Conservation (phyloP, 1,140 invertebrate genomes). For the Drosophila nannoptera region DNA sequence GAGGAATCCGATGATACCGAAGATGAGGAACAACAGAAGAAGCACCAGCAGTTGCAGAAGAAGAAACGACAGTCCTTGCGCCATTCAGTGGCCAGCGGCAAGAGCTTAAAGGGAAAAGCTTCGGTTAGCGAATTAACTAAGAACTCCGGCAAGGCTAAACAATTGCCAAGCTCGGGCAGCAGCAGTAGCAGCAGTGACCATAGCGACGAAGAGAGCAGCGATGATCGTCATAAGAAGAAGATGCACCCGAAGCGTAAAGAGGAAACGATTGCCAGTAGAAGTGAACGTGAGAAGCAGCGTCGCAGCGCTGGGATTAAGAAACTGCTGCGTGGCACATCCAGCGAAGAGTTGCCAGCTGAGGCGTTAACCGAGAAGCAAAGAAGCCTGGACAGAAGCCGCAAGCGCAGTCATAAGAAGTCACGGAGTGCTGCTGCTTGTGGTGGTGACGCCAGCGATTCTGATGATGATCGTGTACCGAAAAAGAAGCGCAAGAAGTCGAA, state of each 20-base stretch:
- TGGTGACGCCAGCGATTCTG: constrained; percentile 72
- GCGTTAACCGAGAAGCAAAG: neutral
- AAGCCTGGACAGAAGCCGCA: constrained; percentile 45
- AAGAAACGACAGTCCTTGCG: constrained; percentile 17
- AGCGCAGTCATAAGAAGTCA: constrained; percentile 73
- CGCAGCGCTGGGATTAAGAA: constrained; percentile 53
- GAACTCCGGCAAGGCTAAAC: constrained; percentile 25
- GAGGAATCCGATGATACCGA: constrained; percentile 71
- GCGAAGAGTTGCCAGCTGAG: constrained; percentile 24
- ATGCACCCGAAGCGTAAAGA: constrained; percentile 61
- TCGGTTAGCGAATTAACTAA: constrained; percentile 3
- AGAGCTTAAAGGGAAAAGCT: constrained; percentile 22
- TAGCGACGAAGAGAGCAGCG: constrained; percentile 59
- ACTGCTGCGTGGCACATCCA: constrained; percentile 38
- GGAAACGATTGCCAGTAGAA: constrained; percentile 21
- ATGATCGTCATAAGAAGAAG: constrained; percentile 46
- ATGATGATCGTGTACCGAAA: constrained; percentile 78
- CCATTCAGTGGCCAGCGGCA: constrained; percentile 11
- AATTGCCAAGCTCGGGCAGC: constrained; percentile 63
- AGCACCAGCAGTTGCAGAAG: neutral
- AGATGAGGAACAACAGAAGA: constrained; percentile 39
- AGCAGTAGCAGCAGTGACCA: constrained; percentile 70
- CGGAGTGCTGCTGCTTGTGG: constrained; percentile 45
- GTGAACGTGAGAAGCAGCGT: constrained; percentile 10
- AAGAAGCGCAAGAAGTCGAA: constrained; percentile 80